Base-by-base conservation (phyloP, 1,140 invertebrate species). In the Octopus bimaculoides region DNA sequence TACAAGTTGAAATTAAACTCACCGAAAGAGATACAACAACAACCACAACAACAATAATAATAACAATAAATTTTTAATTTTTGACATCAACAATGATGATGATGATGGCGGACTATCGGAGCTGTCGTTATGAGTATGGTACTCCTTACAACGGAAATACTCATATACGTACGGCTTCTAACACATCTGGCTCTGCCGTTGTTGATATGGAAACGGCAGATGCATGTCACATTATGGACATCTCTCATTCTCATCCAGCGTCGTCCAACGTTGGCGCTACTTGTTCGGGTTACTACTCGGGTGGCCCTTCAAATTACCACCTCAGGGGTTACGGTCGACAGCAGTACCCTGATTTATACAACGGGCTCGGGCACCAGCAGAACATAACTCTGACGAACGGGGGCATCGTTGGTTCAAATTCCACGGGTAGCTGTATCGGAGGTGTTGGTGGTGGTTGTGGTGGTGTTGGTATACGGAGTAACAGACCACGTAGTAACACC, bases 91-190 rank as follows among this genome's bases (percentile, higher is more conserved):
- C 66, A 14, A 85, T 55, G 41, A 88, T 86, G 86, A 88, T 88
- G 87, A 88, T 88, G 87, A 87, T 86, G 85, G 82, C 86, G 17
- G 87, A 88, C 79, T 87, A 86, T 77, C 82, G 87, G 54, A 88
- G 87, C 77, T 88, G 87, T 77, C 80, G 87, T 78, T 88, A 87
- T 80, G 87, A 88, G 8, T 69, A 75, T 52, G 56, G 56, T 17
- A 55, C 78, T 6, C 20, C 66, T 14, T 66, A 17, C n/a, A 71
- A 79, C 80, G 77, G 80, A 56, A 78, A 82, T 82, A 78, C 84
- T 81, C 76, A 77, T 82, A 26, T 81, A 83, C 54, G 80, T 81
- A 78, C 77, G 17, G 74, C 71, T 8, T 79, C 79, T 26, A 82
- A 77, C 77, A 75, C 76, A 77, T 52, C 54, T 66, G 77, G 81